A percentile compares a stretch with the other conserved stretches of the same genome.
phyloP scores from a whole-genome alignment of 2,888 invertebrate genomes.

The Drosophila leonis region DNA sequence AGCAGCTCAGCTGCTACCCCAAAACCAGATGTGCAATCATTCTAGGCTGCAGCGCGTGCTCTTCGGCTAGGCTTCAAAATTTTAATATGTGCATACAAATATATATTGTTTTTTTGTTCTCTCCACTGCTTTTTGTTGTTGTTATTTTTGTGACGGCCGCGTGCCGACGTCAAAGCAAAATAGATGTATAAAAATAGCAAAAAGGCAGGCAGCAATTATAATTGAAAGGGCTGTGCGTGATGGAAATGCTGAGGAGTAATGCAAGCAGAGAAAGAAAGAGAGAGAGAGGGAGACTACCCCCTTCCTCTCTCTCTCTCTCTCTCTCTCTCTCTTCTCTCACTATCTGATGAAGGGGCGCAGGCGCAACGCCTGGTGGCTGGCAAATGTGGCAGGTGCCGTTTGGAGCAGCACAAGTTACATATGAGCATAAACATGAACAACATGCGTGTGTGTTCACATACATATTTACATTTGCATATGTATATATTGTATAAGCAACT shows the following conservation, averaged over 20 bases:
- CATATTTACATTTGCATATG: not conserved
- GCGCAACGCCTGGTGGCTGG: constrained; percentile 54
- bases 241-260: constrained; percentile 68
- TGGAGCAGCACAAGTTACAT: constrained; percentile 31
- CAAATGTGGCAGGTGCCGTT: constrained; percentile 73
- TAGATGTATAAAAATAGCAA: constrained; percentile 74
- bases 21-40: constrained; percentile 60
- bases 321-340: not conserved
- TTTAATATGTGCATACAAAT: constrained; percentile 26
- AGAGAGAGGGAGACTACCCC: not conserved
- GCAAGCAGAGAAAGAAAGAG: constrained; percentile 2
- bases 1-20: constrained; percentile 49
- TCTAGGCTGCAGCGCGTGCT: constrained; percentile 65
- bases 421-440: constrained; percentile 37
- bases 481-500: constrained; percentile 10
- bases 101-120: constrained; percentile 17
- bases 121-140: constrained; percentile 29
- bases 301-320: not conserved
- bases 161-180: constrained; percentile 67
- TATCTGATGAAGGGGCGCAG: constrained; percentile 46
- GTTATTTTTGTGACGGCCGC: constrained; percentile 46
- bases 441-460: constrained; percentile 5
- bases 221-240: constrained; percentile 80
- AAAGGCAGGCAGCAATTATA: constrained; percentile 74
- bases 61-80: constrained; percentile 66